Evolutionary conservation across 1,140 invertebrate species (phyloP), one percentile per base, ranked within the genome.

Genomic region (Atta texana): DNA sequence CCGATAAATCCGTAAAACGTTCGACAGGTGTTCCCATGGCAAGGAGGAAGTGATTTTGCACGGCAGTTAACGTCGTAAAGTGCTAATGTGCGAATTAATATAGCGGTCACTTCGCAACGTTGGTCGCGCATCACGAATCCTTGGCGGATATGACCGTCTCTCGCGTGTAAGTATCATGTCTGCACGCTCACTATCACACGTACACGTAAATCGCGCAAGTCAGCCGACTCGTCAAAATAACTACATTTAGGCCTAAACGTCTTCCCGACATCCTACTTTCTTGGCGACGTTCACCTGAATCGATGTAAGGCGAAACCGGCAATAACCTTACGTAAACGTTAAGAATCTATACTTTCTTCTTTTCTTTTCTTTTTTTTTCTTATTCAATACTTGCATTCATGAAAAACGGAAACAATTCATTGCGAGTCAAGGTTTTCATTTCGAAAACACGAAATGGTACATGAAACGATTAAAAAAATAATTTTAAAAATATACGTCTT

Each of bases 81-180:
- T 89, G 90, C 88, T 91, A 91, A 91, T 86, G 88, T 51, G 90
- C 89, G 88, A 91, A 91, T 91, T 91, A 89, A 91, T 91, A 91
- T 80, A 88, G 82, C 89, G 89, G 85, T 91, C 87, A 88, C 77
- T 87, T 39, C 24, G 57, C 55, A 61, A 57, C 63, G 81, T 71
- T 61, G 77, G 68, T 63, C 81, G 75, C 86, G 81, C 88, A 72
- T 89, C 86, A 85, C 74, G 78, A 81, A 68, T 87, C 85, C 51
- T 51, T 68, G 34, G 44, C 80, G 78, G 80, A 85, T 90, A 81
- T 51, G 10, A 18, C 53, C 85, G 80, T 34, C 31, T 18, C 49
- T 76, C 14, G 63, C 74, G 80, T 80, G 87, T 76, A 82, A 81
- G 85, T 80, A 57, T 31, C 51, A 24, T 59, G 16, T 59, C 72